These are phyloP conservation scores for Diachasma alloeum DNA, from an alignment of 1,140 invertebrate genomes.

Conservation along the genomic window DNA sequence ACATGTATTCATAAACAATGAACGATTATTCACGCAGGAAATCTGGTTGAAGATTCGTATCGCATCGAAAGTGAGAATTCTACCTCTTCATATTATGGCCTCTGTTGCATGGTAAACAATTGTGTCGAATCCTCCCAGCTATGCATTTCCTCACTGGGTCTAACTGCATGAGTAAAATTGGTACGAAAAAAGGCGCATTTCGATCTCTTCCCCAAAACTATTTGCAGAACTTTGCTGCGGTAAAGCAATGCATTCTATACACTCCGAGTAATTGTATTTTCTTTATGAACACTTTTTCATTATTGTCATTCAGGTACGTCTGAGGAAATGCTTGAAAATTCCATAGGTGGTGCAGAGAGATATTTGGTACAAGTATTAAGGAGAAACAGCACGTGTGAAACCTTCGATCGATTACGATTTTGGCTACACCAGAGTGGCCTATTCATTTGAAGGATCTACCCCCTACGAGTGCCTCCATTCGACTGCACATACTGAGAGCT, in stretches of 20 bases:
- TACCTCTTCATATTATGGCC: background rate
- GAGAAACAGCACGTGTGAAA: background rate
- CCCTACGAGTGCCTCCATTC: constrained; percentile 1
- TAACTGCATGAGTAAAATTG: no score
- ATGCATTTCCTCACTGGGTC: background rate
- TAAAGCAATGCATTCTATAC: background rate
- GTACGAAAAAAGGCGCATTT: background rate
- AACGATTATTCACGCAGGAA: background rate
- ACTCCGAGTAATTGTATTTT: no score
- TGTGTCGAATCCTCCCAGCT: background rate
- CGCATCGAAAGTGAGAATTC: background rate
- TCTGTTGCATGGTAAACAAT: background rate
- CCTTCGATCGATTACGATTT: background rate
- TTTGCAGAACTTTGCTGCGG: background rate
- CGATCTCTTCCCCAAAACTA: background rate
- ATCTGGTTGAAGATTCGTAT: background rate
- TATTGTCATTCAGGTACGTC: no score
- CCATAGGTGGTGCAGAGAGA: background rate
- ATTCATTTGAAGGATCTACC: background rate
- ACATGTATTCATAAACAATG: background rate
- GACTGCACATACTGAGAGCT: background rate
- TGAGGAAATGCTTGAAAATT: background rate
- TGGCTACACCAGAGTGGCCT: background rate
- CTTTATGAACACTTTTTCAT: no score
- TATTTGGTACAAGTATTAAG: background rate